Base-by-base conservation (phyloP, 2,888 invertebrate genomes). In the Melinaea menophilus region DNA sequence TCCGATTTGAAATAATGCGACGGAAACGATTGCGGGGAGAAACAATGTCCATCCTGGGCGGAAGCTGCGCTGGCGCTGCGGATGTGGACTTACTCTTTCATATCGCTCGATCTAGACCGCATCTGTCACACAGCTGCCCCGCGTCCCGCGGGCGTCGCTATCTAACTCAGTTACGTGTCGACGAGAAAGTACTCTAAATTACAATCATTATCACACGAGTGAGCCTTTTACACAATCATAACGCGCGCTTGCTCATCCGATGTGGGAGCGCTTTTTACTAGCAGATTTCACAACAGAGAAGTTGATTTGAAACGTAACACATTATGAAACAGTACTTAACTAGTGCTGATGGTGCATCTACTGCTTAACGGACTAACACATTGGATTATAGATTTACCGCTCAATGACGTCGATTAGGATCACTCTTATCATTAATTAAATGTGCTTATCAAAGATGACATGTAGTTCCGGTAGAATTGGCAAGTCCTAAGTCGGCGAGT, bases 41-140 rank as follows among this genome's bases (percentile, higher is more conserved):
- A 86, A 89, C 88, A 88, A 89, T 87, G 82, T 70, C 71, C 73
- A 84, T 84, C 87, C 86, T 86, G 88, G 85, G 77, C 88, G 89
- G 88, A 87, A 88, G 81, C 86, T 80, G 85, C 75, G 79, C 78
- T 74, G 77, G 78, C 84, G 80, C 79, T 75, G 77, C 84, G 88
- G 87, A 87, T 88, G 85, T 84, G 79, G 82, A 82, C 81, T 85
- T 85, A 81, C 82, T 87, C 86, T 85, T 87, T 88, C 83, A 82
- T 84, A 85, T 86, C 85, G 81, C 75, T 68, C 83, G 82, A 90
- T 88, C 88, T 88, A 86, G 86, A 88, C 84, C 81, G 80, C 90
- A 90, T 90, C 89, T 90, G 90, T 83, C 86, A 76, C 77, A 76
- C 80, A 90, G 88, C 90, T 90, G 89, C 86, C 82, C 78, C 79